Evolutionary conservation across 2,888 invertebrate genomes (phyloP), one percentile per base, ranked within the genome.

Genomic region (Caenorhabditis macrosperma): DNA sequence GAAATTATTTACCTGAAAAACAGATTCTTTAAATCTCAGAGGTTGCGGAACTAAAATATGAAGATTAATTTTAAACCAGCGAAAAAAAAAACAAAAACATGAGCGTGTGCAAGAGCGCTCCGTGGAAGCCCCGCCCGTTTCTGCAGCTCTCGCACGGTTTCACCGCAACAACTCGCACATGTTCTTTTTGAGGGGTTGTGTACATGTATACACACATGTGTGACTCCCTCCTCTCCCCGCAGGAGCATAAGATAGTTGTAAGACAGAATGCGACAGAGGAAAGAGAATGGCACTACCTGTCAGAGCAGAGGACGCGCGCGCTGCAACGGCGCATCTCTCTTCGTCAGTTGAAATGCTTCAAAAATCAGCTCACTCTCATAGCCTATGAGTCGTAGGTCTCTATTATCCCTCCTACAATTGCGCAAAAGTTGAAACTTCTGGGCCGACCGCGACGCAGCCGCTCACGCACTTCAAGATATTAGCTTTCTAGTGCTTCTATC

Each of bases 61-160:
- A 24, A 64, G n/a, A 50, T 20, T 1, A 20, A 26, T 55, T 52
- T 66, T 38, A 55, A 57, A 74, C 46, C 64, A 57, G 28, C 17
- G 28, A 55, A 59, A 30, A 30, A 28, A 44, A 74, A 64, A 35
- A 17, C 33, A 7, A 35, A 10, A 57, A n/a, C n/a, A 28, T 35
- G 10, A 9, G 38, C 12, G 30, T 20, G 44, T 54, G 46, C 60
- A 59, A 71, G n/a, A 12, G 15, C 44, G 78, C 71, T 71, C 28
- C 30, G 38, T 9, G 1, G 68, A 41, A 46, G 15, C 17, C 10
- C 63, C 63, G 63, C 63, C 63, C 22, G 20, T 15, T 22, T 41
- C 33, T 28, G 77, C 77, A 77, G 64, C 15, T 20, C 30, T 33
- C 24, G 57, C 76, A 48, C 57, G 44, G 15, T 48, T 4, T 60